These are phyloP conservation scores for Mesocentrotus franciscanus DNA, from an alignment of 53 echinoderm and acorn worm species.

Conservation along the genomic window DNA sequence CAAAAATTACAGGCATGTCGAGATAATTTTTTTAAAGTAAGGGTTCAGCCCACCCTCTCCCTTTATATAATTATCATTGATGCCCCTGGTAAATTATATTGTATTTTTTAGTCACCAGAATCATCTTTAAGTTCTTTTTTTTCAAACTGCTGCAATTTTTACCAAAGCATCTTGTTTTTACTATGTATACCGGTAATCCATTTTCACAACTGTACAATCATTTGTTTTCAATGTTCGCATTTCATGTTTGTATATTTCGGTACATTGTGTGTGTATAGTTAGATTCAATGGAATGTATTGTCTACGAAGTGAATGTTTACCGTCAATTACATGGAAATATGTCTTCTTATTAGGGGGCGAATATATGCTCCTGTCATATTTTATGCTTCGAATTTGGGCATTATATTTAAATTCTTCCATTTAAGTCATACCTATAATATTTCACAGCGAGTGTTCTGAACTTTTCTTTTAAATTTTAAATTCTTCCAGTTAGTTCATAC, in stretches of 20 bases:
- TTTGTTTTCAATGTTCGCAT: background rate
- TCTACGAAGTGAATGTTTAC: background rate
- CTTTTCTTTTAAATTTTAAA: too few relatives aligned
- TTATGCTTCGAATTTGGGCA: background rate
- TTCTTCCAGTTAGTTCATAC: too few relatives aligned
- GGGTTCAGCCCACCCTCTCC: too few relatives aligned
- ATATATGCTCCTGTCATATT: background rate
- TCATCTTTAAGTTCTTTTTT: background rate
- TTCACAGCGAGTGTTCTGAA: too few relatives aligned
- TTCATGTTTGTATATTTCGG: slow-evolving; percentile 27
- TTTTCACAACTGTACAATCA: background rate
- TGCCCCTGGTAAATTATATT: background rate
- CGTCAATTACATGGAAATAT: background rate
- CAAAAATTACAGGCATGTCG: too few relatives aligned
- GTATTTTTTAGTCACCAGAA: background rate
- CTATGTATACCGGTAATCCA: background rate
- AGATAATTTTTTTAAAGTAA: too few relatives aligned
- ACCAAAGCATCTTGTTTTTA: background rate
- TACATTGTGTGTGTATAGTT: background rate
- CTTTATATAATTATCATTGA: background rate
- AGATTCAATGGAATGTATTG: background rate
- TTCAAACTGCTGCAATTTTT: slow-evolving; percentile 18
- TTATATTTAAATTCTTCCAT: background rate
- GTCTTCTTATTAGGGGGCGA: background rate
- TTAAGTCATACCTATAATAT: too few relatives aligned